Evolutionary conservation across 1,140 invertebrate species (phyloP), one percentile per base, ranked within the genome.

Genomic region (Caenorhabditis remanei): DNA sequence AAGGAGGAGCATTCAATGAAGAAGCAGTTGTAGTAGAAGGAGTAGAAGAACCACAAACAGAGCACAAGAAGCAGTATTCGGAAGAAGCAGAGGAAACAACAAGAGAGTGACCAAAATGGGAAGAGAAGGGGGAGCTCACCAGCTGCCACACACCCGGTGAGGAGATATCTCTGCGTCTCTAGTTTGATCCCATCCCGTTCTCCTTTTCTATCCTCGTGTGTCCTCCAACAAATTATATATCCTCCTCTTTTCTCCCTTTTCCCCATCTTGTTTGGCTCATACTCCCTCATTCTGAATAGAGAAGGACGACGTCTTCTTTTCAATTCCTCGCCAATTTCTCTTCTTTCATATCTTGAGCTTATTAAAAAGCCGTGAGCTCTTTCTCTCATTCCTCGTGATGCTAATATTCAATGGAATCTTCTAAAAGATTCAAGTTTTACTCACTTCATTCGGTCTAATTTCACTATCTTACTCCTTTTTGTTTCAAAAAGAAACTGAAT

Each of bases 31-130:
- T 53, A 58, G 56, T n/a, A 63, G 65, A 8, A 71, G 65, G 43
- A 32, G 65, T 32, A 32, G 32, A 32, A 32, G 32, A 32, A 32
- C 32, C 32, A 32, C 32, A 32, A 32, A 32, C 32, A 32, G 32
- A 32, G 32, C 32, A 32, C 32, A 19, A 67, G 63, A 67, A 67
- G 71, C 40, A 13, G 40, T 41, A 40, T 79, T 79, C 41, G n/a
- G 61, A 21, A 63, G n/a, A 63, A 63, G 19, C 11, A 43, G 21
- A 46, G 46, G n/a, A 21, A 79, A 79, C 46, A 79, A 79, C 19
- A 79, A 53, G 71, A 46, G 53, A 84, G 55, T 84, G 83, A 63
- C 55, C 83, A 84, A 63, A 61, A 84, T 84, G 83, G 53, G 32
- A 32, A 32, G 32, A 53, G 50, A 11, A 14, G 50, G 50, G 16